These are phyloP conservation scores for Kryphioiulus occultus DNA, from an alignment of 2,888 invertebrate species.

Conservation along the genomic window DNA sequence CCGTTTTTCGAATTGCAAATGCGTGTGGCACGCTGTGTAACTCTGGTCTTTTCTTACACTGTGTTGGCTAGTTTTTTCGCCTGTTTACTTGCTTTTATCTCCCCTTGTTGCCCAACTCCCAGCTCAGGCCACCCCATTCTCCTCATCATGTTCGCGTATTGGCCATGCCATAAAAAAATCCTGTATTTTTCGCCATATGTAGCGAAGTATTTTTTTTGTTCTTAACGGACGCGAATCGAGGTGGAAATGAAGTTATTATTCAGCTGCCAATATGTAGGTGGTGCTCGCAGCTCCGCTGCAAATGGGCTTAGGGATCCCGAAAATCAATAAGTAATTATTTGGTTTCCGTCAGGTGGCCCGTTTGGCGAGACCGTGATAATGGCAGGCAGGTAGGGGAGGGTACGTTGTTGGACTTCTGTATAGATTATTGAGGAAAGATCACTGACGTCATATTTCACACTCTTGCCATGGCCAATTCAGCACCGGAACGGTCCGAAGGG, in stretches of 20 bases:
- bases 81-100: neutral
- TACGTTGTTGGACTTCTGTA: constrained; percentile 16
- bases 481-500: neutral
- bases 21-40: neutral
- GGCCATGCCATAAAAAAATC: neutral
- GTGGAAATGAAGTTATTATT: constrained; percentile 49
- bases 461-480: neutral
- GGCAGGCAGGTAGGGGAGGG: constrained; percentile 5
- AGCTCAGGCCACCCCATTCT: neutral
- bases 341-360: constrained; percentile 51
- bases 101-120: neutral
- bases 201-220: constrained; percentile 29
- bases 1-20: neutral
- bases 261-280: constrained; percentile 47
- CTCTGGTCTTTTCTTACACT: neutral
- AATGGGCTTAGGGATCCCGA: constrained; percentile 43
- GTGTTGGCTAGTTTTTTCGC: neutral
- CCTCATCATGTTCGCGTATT: constrained; percentile 23
- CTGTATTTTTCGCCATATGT: constrained; percentile 15
- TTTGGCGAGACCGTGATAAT: constrained; percentile 45
- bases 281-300: constrained; percentile 26
- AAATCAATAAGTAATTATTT: constrained; percentile 52
- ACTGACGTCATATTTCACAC: constrained; percentile 14
- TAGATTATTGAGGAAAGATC: constrained; percentile 23
- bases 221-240: constrained; percentile 38